A percentile compares a stretch with the other conserved stretches of the same genome.
Evolutionary conservation across 64 coral and sea anemone genomes (phyloP).

Genomic region (Montipora cactus): DNA sequence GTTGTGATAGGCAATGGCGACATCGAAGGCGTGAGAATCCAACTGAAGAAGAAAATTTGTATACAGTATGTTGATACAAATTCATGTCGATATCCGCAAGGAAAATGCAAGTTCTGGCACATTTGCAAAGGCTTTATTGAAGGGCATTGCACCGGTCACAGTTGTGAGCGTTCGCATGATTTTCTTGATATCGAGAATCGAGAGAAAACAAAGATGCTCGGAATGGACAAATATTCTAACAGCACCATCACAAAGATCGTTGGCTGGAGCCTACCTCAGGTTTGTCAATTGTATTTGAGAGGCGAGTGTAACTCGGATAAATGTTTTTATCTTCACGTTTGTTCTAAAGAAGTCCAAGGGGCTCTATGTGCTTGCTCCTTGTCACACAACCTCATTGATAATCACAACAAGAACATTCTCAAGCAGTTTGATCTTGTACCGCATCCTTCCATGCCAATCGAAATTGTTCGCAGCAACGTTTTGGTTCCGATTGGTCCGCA

Average conservation of each 20-base stretch:
- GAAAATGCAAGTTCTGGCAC: constrained; percentile 41
- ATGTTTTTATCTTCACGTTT: constrained; percentile 48
- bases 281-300: constrained; percentile 55
- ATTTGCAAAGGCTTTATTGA: constrained; percentile 66
- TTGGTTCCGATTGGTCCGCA: not conserved
- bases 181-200: constrained; percentile 40
- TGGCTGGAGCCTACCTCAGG: constrained; percentile 44
- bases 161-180: constrained; percentile 54
- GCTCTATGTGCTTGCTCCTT: not conserved
- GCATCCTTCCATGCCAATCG: not conserved
- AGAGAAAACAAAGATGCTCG: constrained; percentile 23
- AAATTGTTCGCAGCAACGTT: constrained; percentile 6
- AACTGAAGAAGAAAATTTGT: constrained; percentile 50
- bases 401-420: constrained; percentile 34
- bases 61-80: constrained; percentile 2
- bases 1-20: not conserved
- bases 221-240: constrained; percentile 5
- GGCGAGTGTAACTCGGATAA: not conserved
- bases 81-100: not conserved
- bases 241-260: constrained; percentile 4
- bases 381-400: constrained; percentile 34
- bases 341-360: constrained; percentile 5
- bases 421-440: constrained; percentile 28
- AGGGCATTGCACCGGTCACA: not conserved
- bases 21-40: constrained; percentile 4